phyloP scores from a whole-genome alignment of 2,888 invertebrate genomes.

The Morpho helenor region DNA sequence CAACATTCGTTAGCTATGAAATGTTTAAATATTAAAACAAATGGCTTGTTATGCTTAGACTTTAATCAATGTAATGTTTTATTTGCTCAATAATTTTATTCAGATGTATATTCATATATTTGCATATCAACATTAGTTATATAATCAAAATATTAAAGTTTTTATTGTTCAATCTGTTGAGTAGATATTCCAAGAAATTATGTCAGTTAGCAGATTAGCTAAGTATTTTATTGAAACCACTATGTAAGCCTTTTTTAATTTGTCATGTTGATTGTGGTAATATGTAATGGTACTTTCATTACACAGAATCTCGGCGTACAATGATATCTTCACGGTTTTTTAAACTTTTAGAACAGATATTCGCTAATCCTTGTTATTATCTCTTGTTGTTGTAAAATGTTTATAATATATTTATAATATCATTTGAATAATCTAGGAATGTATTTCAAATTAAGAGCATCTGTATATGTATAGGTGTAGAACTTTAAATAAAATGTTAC shows the following conservation, averaged over 20 bases:
- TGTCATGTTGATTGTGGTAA: too few species aligned
- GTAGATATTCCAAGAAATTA: background rate
- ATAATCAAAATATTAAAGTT: conserved; percentile 8
- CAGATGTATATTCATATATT: conserved; percentile 63
- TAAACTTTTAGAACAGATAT: conserved; percentile 12
- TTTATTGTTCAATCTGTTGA: background rate
- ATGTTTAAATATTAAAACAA: conserved; percentile 4
- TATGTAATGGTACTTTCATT: too few species aligned
- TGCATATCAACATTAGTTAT: conserved; percentile 58
- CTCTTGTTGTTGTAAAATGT: conserved; percentile 70
- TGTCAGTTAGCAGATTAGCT: conserved; percentile 11
- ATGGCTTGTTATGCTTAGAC: conserved; percentile 16
- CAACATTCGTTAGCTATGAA: conserved; percentile 9
- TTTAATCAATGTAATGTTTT: conserved; percentile 18
- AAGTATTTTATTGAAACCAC: conserved; percentile 1
- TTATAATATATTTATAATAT: conserved; percentile 62
- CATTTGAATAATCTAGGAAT: conserved; percentile 53
- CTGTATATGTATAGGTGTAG: conserved; percentile 52
- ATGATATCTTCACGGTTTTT: conserved; percentile 7
- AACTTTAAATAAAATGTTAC: conserved; percentile 49
- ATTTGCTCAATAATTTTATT: conserved; percentile 39
- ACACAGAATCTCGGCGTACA: conserved; percentile 7
- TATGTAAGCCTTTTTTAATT: too few species aligned
- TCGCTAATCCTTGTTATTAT: conserved; percentile 54
- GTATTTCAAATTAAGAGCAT: conserved; percentile 44